Base-by-base conservation (phyloP, 2,113 vertebrate genomes). In the Motacilla alba region DNA sequence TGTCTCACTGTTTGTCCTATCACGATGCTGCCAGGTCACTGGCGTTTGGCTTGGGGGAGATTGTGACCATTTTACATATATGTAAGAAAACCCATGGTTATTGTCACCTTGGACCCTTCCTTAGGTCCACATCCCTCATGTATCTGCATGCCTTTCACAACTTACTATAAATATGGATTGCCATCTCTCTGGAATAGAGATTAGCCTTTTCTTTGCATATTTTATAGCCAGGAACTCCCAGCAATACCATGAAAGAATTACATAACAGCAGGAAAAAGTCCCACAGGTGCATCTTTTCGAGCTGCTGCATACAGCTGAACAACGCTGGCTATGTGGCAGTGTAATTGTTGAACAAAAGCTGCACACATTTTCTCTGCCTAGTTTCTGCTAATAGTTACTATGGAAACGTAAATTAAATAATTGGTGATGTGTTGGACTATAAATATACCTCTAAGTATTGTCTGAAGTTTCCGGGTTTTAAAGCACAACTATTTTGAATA, bases 321-420 rank as follows among this genome's bases (percentile, higher is more conserved):
- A 87, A 26, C 3, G 0, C 47, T 28, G 30, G 13, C 7, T 50
- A 46, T 74, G 63, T 66, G 35, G 91, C 72, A 67, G 4, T 35
- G 70, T 56, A 63, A 67, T 50, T 58, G 66, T 55, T 58, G 58
- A 95, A 78, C 62, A 94, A 92, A 76, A 64, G 37, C 26, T 58
- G 53, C 49, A 56, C 33, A 15, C 21, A 64, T 73, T 67, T 93
- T 70, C 58, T 77, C 59, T 83, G 67, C 50, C 39, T 76, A 59
- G 24, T 69, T 85, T 74, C 50, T 63, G 50, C 47, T 92, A 92
- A 86, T 74, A 66, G 75, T 94, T 95, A 83, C 82, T 95, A 93
- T 91, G 67, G 84, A 90, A 93, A 91, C 89, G 9, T 43, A 95
- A 88, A 95, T 93, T 87, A 93, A 96, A 95, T 91, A 94, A 94